Percentiles rank a stretch among this genome's conserved stretches.
Conservation (phyloP, 2,113 vertebrate genomes). For the Chaetops frenatus region DNA sequence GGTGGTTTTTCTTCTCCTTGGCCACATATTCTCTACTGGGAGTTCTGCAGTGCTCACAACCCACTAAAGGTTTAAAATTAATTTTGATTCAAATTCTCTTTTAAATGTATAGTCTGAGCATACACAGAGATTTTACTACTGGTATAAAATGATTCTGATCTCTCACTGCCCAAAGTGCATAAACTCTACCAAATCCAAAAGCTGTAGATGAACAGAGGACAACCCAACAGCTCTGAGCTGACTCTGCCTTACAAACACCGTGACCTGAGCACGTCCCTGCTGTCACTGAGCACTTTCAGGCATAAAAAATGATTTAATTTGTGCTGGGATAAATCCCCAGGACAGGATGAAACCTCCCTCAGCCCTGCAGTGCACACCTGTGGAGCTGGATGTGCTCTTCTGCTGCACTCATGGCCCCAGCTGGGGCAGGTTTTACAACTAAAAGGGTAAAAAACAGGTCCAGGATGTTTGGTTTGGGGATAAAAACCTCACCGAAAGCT, state of each 20-base stretch:
- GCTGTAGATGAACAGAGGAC: neutral
- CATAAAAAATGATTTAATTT: neutral
- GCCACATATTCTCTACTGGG: neutral
- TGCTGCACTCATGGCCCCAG: neutral
- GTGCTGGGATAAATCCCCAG: neutral
- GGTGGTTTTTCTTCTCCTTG: neutral
- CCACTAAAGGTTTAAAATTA: neutral
- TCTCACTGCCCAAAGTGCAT: accelerated
- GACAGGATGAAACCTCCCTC: neutral
- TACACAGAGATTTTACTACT: neutral
- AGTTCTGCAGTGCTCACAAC: neutral
- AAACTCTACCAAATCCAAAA: neutral
- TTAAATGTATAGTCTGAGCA: accelerated
- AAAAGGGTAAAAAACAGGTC: neutral
- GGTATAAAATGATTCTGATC: neutral
- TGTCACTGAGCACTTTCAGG: accelerated
- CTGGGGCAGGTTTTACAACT: accelerated
- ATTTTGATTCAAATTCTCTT: neutral
- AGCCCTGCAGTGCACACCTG: neutral
- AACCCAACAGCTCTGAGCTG: neutral
- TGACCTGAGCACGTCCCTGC: accelerated
- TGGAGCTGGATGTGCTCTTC: neutral
- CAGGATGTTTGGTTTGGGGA: neutral
- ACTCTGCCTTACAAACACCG: neutral
- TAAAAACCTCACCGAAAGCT: neutral